Evolutionary conservation across 2,113 vertebrate genomes (phyloP).

Genomic region (Sander vitreus): DNA sequence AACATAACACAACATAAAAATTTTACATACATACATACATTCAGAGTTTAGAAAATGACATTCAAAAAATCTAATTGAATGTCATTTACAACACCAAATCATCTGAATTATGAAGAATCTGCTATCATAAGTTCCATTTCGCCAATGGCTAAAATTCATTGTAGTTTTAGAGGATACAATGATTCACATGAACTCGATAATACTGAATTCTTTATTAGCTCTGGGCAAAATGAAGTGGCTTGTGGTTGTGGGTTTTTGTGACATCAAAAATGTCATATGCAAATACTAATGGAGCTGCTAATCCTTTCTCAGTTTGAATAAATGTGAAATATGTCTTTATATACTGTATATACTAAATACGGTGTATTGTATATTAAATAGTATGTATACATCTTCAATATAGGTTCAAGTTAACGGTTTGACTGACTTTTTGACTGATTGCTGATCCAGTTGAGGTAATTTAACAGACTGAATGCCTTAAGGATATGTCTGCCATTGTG

Average conservation of each 20-base stretch:
- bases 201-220: background rate
- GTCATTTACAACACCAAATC: background rate
- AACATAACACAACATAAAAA: too few relatives aligned
- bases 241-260: background rate
- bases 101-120: background rate
- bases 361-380: background rate
- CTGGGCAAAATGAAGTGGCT: background rate
- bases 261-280: background rate
- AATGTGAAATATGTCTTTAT: background rate
- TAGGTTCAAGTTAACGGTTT: too few relatives aligned
- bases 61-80: background rate
- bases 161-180: background rate
- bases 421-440: background rate
- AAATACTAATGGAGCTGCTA: background rate
- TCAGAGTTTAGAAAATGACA: background rate
- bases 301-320: background rate
- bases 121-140: background rate
- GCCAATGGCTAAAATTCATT: background rate
- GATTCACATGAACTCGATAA: background rate
- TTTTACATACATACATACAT: background rate
- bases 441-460: slow-evolving; percentile 10
- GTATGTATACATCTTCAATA: background rate
- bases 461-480: background rate
- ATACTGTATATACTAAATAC: too few relatives aligned
- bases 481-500: background rate